Percentiles rank a stretch among this genome's conserved stretches.
Evolutionary conservation across 2,797 vertebrate species (phyloP).

Genomic region (Pagetopsis macropterus): DNA sequence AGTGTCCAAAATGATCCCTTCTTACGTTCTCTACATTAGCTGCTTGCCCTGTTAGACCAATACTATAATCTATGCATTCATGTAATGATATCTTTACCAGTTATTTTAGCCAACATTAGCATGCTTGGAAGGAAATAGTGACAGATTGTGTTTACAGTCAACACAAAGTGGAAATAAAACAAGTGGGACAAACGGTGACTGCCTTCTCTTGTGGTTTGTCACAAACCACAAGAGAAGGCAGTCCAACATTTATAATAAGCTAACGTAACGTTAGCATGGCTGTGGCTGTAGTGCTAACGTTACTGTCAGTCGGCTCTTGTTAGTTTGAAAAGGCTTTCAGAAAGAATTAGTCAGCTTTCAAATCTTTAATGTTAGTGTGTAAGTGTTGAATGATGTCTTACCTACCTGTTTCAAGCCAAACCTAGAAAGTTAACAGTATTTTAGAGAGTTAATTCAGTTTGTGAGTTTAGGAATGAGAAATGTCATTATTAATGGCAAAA

Average conservation of each 20-base stretch:
- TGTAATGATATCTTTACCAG: background rate
- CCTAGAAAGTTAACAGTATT: background rate
- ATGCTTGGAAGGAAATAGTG: background rate
- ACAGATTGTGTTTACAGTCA: background rate
- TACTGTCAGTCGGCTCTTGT: background rate
- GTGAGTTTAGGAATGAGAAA: background rate
- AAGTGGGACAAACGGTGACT: background rate
- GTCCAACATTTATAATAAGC: too few species aligned
- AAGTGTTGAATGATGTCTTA: background rate
- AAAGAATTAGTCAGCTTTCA: background rate
- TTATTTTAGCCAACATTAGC: background rate
- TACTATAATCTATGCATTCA: background rate
- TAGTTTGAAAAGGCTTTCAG: background rate
- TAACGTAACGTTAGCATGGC: background rate
- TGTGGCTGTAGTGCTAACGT: background rate
- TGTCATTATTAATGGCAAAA: background rate
- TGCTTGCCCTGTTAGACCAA: background rate
- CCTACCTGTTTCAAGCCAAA: background rate
- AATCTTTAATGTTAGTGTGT: background rate
- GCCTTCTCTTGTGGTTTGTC: too few species aligned
- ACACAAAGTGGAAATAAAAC: background rate
- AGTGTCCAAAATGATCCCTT: background rate
- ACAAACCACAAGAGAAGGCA: background rate
- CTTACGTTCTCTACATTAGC: background rate
- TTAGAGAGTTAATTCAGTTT: background rate